A percentile compares a stretch with the other conserved stretches of the same genome.
phyloP scores from a whole-genome alignment of 2,888 invertebrate species.

The Drosophila hawaiiensis region DNA sequence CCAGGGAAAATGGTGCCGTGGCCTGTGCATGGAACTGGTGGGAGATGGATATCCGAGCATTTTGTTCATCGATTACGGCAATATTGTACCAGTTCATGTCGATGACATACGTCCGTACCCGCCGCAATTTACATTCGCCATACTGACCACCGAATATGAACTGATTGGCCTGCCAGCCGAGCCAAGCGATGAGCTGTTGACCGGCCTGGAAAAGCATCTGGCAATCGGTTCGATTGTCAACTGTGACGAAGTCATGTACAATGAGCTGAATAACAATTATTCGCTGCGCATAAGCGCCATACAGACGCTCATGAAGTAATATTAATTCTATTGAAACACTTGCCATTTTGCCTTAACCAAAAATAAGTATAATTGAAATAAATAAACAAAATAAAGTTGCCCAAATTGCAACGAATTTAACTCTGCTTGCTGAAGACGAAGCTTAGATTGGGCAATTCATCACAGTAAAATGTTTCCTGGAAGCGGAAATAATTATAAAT shows the following conservation, averaged over 20 bases:
- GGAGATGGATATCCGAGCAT: slow-evolving; percentile 84
- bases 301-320: not conserved
- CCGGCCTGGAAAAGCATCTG: slow-evolving; percentile 35
- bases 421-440: slow-evolving; percentile 40
- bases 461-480: slow-evolving; percentile 30
- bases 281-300: slow-evolving; percentile 44
- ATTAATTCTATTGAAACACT: not conserved
- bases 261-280: slow-evolving; percentile 37
- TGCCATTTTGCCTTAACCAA: slow-evolving; percentile 4
- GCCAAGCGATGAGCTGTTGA: slow-evolving; percentile 20
- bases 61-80: slow-evolving; percentile 83
- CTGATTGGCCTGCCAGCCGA: slow-evolving; percentile 64
- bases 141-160: slow-evolving; percentile 77
- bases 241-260: slow-evolving; percentile 51
- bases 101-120: slow-evolving; percentile 82
- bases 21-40: slow-evolving; percentile 80
- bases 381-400: not conserved
- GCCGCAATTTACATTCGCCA: slow-evolving; percentile 77
- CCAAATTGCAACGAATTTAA: not conserved
- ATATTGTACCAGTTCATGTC: slow-evolving; percentile 71
- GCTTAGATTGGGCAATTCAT: slow-evolving; percentile 32
- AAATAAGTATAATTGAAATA: not conserved
- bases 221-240: slow-evolving; percentile 35
- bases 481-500: slow-evolving; percentile 10
- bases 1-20: slow-evolving; percentile 83